phyloP scores from a whole-genome alignment of 2,113 vertebrate genomes.

The Triplophysa rosa region DNA sequence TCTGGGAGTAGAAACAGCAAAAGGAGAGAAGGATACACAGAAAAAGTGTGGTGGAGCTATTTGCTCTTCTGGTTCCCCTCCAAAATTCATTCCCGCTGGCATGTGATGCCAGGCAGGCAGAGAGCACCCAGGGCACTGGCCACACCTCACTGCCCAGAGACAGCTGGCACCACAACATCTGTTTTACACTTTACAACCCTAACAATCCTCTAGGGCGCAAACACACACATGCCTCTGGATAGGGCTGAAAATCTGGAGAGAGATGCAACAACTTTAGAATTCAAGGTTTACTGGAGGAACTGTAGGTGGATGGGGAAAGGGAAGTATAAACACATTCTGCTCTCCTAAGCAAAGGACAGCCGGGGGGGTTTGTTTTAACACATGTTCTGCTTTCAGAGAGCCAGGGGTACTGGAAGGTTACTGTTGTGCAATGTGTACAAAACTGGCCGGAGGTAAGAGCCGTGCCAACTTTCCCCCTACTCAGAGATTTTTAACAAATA shows the following conservation, averaged over 20 bases:
- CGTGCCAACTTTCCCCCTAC: background rate
- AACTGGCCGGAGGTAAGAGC: background rate
- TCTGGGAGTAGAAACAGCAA: slow-evolving; percentile 24
- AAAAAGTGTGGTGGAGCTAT: slow-evolving; percentile 39
- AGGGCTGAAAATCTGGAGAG: slow-evolving; percentile 11
- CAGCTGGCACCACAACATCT: slow-evolving; percentile 72
- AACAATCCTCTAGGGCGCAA: slow-evolving; percentile 46
- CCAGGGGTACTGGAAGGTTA: slow-evolving; percentile 32
- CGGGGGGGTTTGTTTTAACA: slow-evolving; percentile 26
- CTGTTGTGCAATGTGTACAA: slow-evolving; percentile 18
- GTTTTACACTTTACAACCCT: slow-evolving; percentile 58
- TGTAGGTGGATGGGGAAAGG: slow-evolving; percentile 17
- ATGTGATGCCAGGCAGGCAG: slow-evolving; percentile 58
- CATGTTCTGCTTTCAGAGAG: background rate
- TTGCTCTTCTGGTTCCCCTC: slow-evolving; percentile 67
- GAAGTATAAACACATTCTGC: slow-evolving; percentile 17
- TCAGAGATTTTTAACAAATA: slow-evolving; percentile 7
- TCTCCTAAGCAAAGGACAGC: slow-evolving; percentile 30
- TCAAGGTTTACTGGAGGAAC: slow-evolving; percentile 17
- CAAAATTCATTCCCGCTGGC: slow-evolving; percentile 56
- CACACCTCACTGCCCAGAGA: slow-evolving; percentile 61
- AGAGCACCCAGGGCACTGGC: slow-evolving; percentile 57
- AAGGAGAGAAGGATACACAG: background rate
- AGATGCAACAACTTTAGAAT: slow-evolving; percentile 8
- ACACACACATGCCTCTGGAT: slow-evolving; percentile 14